Percentiles rank a stretch among this genome's conserved stretches.
phyloP scores from a whole-genome alignment of 1,140 invertebrate genomes.

The Drosophila chauvacae region DNA sequence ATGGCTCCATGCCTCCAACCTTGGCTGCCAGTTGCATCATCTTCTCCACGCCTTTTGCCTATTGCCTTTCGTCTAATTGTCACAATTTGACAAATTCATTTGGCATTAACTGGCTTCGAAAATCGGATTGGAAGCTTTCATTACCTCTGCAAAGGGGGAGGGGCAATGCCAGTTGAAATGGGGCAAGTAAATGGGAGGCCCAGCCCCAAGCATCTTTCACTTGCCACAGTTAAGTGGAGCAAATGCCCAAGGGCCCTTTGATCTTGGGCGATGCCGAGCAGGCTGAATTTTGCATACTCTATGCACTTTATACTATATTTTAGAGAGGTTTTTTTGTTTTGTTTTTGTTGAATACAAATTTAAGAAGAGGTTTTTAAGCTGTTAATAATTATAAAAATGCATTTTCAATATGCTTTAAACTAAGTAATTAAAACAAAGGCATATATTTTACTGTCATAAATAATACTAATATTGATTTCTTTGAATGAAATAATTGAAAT shows the following conservation, averaged over 20 bases:
- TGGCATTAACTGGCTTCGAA: conserved; percentile 52
- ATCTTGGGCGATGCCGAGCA: not conserved
- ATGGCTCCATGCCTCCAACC: conserved; percentile 38
- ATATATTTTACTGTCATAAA: not conserved
- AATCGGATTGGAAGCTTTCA: conserved; percentile 53
- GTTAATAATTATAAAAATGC: too few species aligned
- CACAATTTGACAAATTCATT: conserved; percentile 78
- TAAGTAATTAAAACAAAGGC: too few species aligned
- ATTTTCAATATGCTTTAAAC: too few species aligned
- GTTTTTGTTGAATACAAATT: not conserved
- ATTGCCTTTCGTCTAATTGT: conserved; percentile 57
- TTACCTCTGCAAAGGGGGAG: conserved; percentile 33
- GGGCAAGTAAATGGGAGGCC: not conserved
- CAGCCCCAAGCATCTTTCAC: conserved; percentile 63
- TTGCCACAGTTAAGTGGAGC: conserved; percentile 59
- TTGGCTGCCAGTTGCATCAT: conserved; percentile 59
- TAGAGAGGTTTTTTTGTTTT: too few species aligned
- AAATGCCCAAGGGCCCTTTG: conserved; percentile 42
- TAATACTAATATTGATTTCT: not conserved
- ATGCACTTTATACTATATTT: too few species aligned
- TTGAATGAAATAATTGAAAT: not conserved
- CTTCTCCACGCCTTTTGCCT: conserved; percentile 30
- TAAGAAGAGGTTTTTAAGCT: too few species aligned
- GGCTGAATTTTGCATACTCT: not conserved
- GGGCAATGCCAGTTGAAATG: conserved; percentile 7